phyloP scores from a whole-genome alignment of 2,888 invertebrate species.

The Micoletzkya japonica region DNA sequence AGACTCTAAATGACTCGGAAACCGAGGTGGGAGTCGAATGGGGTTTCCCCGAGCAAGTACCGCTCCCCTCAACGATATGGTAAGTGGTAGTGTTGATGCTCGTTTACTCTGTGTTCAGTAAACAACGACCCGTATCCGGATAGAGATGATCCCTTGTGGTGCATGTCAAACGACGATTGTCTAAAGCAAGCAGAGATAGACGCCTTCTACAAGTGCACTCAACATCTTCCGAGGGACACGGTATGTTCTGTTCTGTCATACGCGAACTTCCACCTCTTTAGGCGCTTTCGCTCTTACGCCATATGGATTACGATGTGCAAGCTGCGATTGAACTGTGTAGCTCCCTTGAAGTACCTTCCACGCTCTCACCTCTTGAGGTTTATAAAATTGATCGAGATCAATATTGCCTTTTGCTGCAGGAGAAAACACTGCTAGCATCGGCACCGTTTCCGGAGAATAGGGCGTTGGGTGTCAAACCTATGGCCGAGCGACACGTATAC shows the following conservation, averaged over 20 bases:
- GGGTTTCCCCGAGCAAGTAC: constrained; percentile 17
- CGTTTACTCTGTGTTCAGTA: not conserved
- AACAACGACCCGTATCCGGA: not conserved
- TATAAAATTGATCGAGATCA: not conserved
- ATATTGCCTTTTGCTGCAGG: not conserved
- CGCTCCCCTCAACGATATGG: constrained; percentile 14
- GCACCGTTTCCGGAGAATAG: not conserved
- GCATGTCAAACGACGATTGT: not conserved
- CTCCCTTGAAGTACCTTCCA: not conserved
- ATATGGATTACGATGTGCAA: not conserved
- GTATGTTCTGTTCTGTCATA: not conserved
- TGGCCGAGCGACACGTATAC: not conserved
- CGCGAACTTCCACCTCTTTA: not conserved
- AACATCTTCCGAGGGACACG: not conserved
- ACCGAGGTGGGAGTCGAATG: not conserved
- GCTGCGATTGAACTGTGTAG: not conserved
- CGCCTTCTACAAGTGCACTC: not conserved
- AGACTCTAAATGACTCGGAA: not conserved
- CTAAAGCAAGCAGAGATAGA: not conserved
- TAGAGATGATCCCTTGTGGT: constrained; percentile 1
- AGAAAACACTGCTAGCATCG: constrained; percentile 12
- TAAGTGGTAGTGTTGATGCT: not conserved
- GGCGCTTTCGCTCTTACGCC: not conserved
- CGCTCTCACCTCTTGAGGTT: constrained; percentile 20
- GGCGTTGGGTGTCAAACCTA: not conserved